These are phyloP conservation scores for Hylia prasina DNA, from an alignment of 2,113 vertebrate genomes.

Conservation along the genomic window DNA sequence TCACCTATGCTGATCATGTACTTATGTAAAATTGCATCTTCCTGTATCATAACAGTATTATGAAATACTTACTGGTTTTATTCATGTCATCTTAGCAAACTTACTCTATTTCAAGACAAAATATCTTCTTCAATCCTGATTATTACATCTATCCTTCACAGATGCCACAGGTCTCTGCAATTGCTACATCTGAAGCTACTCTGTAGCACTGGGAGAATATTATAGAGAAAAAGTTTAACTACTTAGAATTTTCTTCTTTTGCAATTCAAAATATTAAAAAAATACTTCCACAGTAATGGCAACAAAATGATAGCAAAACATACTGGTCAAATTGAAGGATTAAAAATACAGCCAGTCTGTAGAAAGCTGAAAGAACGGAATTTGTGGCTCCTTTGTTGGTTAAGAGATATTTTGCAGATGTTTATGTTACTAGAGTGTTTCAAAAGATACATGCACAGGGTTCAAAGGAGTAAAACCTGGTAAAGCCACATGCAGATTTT, in stretches of 20 bases:
- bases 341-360: neutral
- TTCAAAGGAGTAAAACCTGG: neutral
- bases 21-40: neutral
- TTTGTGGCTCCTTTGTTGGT: neutral
- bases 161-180: neutral
- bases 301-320: neutral
- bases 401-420: neutral
- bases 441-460: neutral
- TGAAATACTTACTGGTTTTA: neutral
- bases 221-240: neutral
- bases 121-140: neutral
- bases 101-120: neutral
- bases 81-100: neutral
- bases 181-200: neutral
- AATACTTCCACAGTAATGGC: neutral
- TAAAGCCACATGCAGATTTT: neutral
- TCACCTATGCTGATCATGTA: neutral
- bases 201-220: neutral
- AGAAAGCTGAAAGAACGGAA: neutral
- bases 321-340: neutral
- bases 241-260: neutral
- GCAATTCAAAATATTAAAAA: too few relatives aligned
- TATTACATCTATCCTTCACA: neutral
- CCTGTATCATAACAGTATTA: neutral
- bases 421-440: neutral